phyloP scores from a whole-genome alignment of 2,113 vertebrate species.

The Phocoena sinus region DNA sequence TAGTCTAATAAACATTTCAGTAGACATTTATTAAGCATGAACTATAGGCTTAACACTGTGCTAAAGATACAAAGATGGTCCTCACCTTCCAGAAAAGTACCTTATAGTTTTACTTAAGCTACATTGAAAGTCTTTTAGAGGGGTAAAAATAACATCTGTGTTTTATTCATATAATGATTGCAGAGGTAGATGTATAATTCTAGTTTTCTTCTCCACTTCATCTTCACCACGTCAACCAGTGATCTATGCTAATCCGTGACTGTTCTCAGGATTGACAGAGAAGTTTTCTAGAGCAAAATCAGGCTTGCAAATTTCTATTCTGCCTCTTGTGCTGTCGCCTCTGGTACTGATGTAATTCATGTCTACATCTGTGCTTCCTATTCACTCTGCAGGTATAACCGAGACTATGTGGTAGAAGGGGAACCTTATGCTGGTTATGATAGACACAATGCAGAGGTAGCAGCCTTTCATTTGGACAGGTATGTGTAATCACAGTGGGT shows the following conservation, averaged over 20 bases:
- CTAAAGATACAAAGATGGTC: background rate
- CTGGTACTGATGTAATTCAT: background rate
- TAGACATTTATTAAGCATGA: background rate
- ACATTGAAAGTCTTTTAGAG: background rate
- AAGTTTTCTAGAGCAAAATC: background rate
- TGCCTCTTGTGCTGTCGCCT: background rate
- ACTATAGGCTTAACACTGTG: background rate
- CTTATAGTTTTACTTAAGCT: background rate
- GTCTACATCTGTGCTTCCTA: background rate
- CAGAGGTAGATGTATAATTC: background rate
- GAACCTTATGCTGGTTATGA: conserved; percentile 98
- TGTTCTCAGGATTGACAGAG: background rate
- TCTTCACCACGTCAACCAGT: background rate
- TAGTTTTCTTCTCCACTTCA: background rate
- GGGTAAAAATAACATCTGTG: background rate
- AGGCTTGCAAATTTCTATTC: background rate
- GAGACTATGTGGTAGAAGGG: conserved; percentile 94
- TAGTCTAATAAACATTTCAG: background rate
- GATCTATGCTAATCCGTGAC: background rate
- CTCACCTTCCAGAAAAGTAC: conserved; percentile 12
- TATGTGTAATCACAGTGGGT: conserved; percentile 62
- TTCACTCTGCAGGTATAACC: conserved; percentile 86
- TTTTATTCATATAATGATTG: background rate
- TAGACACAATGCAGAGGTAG: conserved; percentile 96
- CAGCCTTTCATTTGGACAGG: conserved; percentile 98